Evolutionary conservation across 1,140 invertebrate species (phyloP).

Genomic region (Papilio machaon): DNA sequence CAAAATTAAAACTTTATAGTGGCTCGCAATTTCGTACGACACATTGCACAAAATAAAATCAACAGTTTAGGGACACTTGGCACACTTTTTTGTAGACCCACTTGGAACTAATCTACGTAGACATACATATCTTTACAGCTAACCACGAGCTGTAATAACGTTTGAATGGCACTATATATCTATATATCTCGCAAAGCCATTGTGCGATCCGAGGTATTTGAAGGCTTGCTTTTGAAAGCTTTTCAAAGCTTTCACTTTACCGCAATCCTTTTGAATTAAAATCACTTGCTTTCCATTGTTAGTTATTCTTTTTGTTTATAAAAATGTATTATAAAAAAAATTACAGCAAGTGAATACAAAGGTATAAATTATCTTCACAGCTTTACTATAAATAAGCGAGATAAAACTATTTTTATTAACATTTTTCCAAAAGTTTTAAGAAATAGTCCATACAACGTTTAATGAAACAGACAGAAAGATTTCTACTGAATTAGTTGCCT

Average conservation of each 20-base stretch:
- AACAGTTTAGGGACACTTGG: no score
- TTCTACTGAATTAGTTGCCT: no score
- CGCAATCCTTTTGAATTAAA: background rate
- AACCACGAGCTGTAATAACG: background rate
- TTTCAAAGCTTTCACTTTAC: background rate
- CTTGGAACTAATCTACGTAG: no score
- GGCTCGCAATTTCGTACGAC: background rate
- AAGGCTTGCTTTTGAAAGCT: background rate
- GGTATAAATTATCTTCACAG: no score
- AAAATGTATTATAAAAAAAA: background rate
- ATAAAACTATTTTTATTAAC: no score
- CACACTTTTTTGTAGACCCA: no score
- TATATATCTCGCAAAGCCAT: background rate
- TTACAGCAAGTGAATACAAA: background rate
- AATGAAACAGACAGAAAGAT: no score
- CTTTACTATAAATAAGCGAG: background rate
- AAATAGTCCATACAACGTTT: no score
- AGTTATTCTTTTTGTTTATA: background rate
- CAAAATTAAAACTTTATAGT: background rate
- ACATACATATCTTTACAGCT: no score
- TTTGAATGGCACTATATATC: background rate
- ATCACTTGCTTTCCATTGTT: background rate
- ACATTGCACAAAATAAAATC: background rate
- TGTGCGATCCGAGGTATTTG: background rate
- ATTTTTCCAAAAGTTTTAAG: no score